Evolutionary conservation across 2,888 invertebrate species (phyloP).

Genomic region (Parochlus steinenii): DNA sequence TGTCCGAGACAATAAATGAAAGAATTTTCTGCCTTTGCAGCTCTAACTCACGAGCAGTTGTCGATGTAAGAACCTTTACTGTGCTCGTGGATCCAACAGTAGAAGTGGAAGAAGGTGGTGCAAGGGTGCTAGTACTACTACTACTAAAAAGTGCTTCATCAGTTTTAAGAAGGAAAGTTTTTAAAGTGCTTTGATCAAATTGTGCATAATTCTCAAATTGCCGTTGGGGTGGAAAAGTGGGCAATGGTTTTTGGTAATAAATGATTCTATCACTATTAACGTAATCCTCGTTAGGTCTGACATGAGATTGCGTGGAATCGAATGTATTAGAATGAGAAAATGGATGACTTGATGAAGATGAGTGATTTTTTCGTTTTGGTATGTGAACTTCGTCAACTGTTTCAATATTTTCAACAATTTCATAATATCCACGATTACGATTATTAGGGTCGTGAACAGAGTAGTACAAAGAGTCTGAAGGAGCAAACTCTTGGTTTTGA

Average conservation of each 20-base stretch:
- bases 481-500: no score
- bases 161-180: slow-evolving; percentile 12
- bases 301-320: background rate
- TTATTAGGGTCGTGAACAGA: no score
- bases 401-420: no score
- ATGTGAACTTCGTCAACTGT: no score
- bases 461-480: no score
- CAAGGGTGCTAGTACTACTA: background rate
- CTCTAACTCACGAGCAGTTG: slow-evolving; percentile 22
- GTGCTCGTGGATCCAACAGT: slow-evolving; percentile 9
- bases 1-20: slow-evolving; percentile 10
- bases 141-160: slow-evolving; percentile 3
- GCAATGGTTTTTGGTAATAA: slow-evolving; percentile 14
- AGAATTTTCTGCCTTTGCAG: slow-evolving; percentile 7
- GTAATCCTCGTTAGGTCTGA: slow-evolving; percentile 2
- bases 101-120: slow-evolving; percentile 1
- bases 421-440: no score
- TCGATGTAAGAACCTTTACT: slow-evolving; percentile 12
- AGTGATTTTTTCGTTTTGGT: slow-evolving; percentile 24
- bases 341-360: slow-evolving; percentile 20
- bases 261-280: no score
- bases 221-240: slow-evolving; percentile 14
- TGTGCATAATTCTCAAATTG: slow-evolving; percentile 11
- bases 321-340: slow-evolving; percentile 11
- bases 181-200: slow-evolving; percentile 10